Evolutionary conservation across 1,140 invertebrate genomes (phyloP).

Genomic region (Dendroctonus ponderosae): DNA sequence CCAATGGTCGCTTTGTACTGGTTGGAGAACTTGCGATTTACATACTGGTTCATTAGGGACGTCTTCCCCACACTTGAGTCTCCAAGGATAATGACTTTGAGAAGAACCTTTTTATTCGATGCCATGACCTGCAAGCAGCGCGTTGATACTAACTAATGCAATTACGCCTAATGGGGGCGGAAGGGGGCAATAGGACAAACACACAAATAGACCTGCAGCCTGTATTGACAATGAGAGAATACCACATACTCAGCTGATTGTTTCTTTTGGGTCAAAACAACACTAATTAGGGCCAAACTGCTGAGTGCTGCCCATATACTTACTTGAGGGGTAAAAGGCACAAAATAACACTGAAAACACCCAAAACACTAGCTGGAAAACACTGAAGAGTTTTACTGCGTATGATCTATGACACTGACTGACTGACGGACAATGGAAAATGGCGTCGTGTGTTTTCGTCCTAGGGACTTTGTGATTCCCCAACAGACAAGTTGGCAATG

Average conservation of each 20-base stretch:
- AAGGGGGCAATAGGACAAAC: too few species aligned
- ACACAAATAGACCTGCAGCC: too few species aligned
- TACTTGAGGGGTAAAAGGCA: slow-evolving; percentile 2
- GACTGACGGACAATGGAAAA: slow-evolving; percentile 24
- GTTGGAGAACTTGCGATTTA: slow-evolving; percentile 99
- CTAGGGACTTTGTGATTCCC: slow-evolving; percentile 12
- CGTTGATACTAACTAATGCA: too few species aligned
- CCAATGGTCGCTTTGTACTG: slow-evolving; percentile 99
- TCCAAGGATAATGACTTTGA: slow-evolving; percentile 97
- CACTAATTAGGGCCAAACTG: too few species aligned
- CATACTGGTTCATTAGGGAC: slow-evolving; percentile 99
- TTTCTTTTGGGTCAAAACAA: too few species aligned
- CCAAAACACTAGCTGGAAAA: slow-evolving; percentile 8
- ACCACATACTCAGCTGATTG: slow-evolving; percentile 20
- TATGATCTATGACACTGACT: slow-evolving; percentile 20
- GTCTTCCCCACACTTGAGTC: slow-evolving; percentile 99
- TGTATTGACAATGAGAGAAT: too few species aligned
- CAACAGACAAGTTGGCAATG: not conserved
- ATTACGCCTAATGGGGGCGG: too few species aligned
- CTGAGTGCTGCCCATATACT: not conserved
- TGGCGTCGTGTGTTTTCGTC: slow-evolving; percentile 17
- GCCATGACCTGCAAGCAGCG: slow-evolving; percentile 63
- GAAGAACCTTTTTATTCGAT: slow-evolving; percentile 90
- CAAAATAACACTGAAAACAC: slow-evolving; percentile 3
- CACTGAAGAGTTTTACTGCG: slow-evolving; percentile 26